Conservation (phyloP, 2,113 vertebrate species). For the Salvelinus namaycush region DNA sequence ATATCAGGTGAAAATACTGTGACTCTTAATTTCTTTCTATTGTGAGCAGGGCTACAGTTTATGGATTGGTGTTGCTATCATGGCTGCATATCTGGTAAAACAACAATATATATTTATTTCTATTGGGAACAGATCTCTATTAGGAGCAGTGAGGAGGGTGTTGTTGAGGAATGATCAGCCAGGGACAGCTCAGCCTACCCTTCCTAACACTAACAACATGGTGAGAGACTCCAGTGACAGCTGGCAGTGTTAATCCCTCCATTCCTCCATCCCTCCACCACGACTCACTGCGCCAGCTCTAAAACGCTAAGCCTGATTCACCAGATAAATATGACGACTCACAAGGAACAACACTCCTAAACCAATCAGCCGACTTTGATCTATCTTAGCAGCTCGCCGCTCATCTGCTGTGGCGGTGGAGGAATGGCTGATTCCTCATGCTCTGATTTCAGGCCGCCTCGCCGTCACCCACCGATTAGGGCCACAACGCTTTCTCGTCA, state of each 20-base stretch:
- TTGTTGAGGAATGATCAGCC: slow-evolving; percentile 8
- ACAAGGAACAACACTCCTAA: slow-evolving; percentile 38
- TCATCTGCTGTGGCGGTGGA: slow-evolving; percentile 7
- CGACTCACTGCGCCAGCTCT: slow-evolving; percentile 6
- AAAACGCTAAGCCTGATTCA: slow-evolving; percentile 32
- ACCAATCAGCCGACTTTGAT: slow-evolving; percentile 40
- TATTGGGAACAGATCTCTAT: no score
- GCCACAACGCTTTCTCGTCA: neutral
- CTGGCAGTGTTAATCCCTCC: slow-evolving; percentile 40
- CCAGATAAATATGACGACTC: slow-evolving; percentile 44
- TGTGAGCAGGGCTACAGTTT: no score
- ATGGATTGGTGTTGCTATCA: no score
- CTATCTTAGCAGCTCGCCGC: slow-evolving; percentile 5
- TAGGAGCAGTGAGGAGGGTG: no score
- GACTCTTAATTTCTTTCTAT: no score
- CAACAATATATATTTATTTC: no score
- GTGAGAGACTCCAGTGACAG: slow-evolving; percentile 33
- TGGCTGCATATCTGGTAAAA: no score
- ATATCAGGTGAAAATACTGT: no score
- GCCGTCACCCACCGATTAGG: slow-evolving; percentile 13
- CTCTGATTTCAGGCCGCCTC: neutral
- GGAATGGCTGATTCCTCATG: neutral
- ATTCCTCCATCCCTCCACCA: slow-evolving; percentile 25
- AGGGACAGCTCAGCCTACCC: slow-evolving; percentile 24
- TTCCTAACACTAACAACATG: slow-evolving; percentile 5